phyloP scores from a whole-genome alignment of 2,888 invertebrate genomes.

The Ptychoptera albimana region DNA sequence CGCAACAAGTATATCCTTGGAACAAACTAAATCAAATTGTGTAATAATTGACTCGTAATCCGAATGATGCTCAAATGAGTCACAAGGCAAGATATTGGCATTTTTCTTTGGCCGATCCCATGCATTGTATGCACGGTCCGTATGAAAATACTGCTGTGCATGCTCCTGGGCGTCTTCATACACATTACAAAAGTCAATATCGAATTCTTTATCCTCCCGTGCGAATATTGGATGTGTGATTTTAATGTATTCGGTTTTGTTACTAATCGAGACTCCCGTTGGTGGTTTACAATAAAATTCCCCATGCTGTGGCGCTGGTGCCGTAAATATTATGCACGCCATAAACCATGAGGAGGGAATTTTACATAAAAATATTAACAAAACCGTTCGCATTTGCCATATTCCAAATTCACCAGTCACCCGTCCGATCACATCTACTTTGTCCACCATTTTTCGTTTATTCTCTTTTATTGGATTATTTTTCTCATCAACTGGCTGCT shows the following conservation, averaged over 20 bases:
- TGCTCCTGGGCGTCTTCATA: slow-evolving; percentile 28
- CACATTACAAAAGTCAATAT: slow-evolving; percentile 30
- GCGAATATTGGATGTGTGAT: slow-evolving; percentile 30
- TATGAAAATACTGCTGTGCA: slow-evolving; percentile 24
- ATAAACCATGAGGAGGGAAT: slow-evolving; percentile 35
- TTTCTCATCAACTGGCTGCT: no score
- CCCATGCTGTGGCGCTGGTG: slow-evolving; percentile 29
- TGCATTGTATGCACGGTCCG: slow-evolving; percentile 20
- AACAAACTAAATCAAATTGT: slow-evolving; percentile 33
- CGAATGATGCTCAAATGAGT: slow-evolving; percentile 24
- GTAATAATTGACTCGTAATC: slow-evolving; percentile 28
- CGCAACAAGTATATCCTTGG: slow-evolving; percentile 31
- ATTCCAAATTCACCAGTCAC: slow-evolving; percentile 31
- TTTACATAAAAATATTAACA: slow-evolving; percentile 31
- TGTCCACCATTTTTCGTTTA: slow-evolving; percentile 7
- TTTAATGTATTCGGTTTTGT: slow-evolving; percentile 28
- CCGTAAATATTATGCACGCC: slow-evolving; percentile 34
- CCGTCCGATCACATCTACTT: slow-evolving; percentile 26
- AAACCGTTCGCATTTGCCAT: slow-evolving; percentile 31
- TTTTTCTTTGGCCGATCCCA: slow-evolving; percentile 25
- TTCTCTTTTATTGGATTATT: no score
- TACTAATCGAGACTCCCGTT: slow-evolving; percentile 17
- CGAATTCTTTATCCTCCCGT: slow-evolving; percentile 26
- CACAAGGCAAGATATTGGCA: slow-evolving; percentile 26
- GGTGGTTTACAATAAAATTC: slow-evolving; percentile 33